Evolutionary conservation across 2,113 vertebrate species (phyloP).

Genomic region (Pomatostomus ruficeps): DNA sequence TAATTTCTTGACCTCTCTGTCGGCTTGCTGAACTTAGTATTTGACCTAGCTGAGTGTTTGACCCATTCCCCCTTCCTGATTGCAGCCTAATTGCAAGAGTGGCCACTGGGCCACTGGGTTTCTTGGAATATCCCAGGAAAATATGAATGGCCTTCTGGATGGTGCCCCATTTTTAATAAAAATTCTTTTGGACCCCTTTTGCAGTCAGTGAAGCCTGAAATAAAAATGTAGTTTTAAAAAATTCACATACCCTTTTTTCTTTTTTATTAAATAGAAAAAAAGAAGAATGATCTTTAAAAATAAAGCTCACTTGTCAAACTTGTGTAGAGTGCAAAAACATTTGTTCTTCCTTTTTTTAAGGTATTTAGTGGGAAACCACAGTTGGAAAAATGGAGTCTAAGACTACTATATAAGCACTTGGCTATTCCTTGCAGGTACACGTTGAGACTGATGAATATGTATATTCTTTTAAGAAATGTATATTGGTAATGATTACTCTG

Average conservation of each 20-base stretch:
- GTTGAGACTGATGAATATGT: neutral
- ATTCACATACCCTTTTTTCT: rapidly evolving
- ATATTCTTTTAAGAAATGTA: neutral
- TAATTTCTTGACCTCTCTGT: neutral
- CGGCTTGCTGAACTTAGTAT: neutral
- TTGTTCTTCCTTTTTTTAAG: neutral
- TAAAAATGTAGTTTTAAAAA: neutral
- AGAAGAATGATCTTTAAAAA: neutral
- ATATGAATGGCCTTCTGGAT: neutral
- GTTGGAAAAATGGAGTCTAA: neutral
- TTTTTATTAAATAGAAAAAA: neutral
- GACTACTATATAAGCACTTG: neutral
- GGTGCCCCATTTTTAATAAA: neutral
- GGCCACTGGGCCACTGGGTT: neutral
- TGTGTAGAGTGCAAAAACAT: neutral
- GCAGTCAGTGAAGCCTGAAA: neutral
- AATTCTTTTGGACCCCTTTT: neutral
- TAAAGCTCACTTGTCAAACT: neutral
- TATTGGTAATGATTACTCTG: neutral
- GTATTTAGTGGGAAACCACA: neutral
- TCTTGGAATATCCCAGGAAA: neutral
- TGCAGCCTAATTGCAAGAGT: neutral
- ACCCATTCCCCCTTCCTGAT: neutral
- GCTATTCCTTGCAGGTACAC: neutral
- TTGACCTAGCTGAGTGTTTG: neutral